A percentile compares a stretch with the other conserved stretches of the same genome.
These are phyloP conservation scores for Meliscaeva auricollis DNA, from an alignment of 2,888 invertebrate species.

Conservation along the genomic window DNA sequence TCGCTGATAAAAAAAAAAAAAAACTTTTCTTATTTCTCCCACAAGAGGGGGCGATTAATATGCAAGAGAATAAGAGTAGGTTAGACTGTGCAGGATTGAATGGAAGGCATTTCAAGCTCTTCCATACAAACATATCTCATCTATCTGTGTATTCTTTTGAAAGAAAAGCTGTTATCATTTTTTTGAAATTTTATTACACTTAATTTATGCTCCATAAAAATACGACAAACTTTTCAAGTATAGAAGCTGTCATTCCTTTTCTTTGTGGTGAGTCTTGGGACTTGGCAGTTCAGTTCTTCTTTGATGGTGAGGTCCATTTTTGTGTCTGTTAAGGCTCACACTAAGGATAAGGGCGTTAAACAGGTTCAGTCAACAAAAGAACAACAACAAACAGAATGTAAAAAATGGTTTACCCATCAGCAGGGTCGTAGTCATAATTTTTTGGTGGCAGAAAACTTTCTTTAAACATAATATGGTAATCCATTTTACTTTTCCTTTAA, in stretches of 20 bases:
- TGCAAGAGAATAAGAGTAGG: neutral
- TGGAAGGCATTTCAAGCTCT: neutral
- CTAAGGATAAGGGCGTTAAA: slow-evolving; percentile 47
- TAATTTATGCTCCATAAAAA: slow-evolving; percentile 76
- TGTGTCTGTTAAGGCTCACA: slow-evolving; percentile 17
- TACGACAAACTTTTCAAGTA: slow-evolving; percentile 68
- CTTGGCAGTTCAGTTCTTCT: too few relatives aligned
- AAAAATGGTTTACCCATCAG: neutral
- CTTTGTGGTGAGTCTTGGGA: slow-evolving; percentile 28
- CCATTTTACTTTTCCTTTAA: too few relatives aligned
- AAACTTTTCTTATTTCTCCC: slow-evolving; percentile 59
- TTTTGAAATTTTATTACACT: slow-evolving; percentile 70
- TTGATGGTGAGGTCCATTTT: slow-evolving; percentile 48
- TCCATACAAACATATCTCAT: slow-evolving; percentile 6
- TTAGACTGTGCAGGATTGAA: neutral
- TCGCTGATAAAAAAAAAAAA: slow-evolving; percentile 69
- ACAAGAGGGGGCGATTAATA: neutral
- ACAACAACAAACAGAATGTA: neutral
- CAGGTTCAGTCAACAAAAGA: slow-evolving; percentile 29
- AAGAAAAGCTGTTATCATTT: slow-evolving; percentile 66
- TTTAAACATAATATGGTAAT: too few relatives aligned
- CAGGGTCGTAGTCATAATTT: neutral
- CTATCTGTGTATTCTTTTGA: neutral
- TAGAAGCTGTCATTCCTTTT: slow-evolving; percentile 56
- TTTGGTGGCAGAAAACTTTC: too few relatives aligned